Evolutionary conservation across 2,113 vertebrate genomes (phyloP).

Genomic region (Benitochromis conjunctus): DNA sequence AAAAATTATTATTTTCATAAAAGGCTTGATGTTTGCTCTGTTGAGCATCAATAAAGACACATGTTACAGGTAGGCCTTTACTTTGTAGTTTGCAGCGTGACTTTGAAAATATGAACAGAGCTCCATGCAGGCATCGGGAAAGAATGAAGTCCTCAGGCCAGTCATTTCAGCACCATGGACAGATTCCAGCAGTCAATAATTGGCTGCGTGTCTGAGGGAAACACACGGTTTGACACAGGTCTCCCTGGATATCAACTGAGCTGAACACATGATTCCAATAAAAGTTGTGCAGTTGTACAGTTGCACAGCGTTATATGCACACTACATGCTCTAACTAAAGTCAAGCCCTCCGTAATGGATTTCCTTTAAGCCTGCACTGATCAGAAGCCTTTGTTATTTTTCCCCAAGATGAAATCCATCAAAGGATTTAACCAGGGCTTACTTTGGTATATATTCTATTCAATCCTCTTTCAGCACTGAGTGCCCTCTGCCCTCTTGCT

Average conservation of each 20-base stretch:
- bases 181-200: slow-evolving; percentile 49
- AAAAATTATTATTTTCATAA: neutral
- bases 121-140: neutral
- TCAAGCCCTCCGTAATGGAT: slow-evolving; percentile 18
- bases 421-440: slow-evolving; percentile 55
- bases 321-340: neutral
- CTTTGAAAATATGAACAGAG: neutral
- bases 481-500: slow-evolving; percentile 34
- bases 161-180: slow-evolving; percentile 57
- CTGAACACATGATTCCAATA: neutral
- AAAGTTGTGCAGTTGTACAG: neutral
- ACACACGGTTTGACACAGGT: neutral
- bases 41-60: neutral
- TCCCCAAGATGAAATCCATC: slow-evolving; percentile 44
- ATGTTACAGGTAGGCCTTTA: neutral
- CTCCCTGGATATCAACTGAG: neutral
- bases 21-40: neutral
- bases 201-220: slow-evolving; percentile 1
- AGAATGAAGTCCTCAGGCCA: slow-evolving; percentile 3
- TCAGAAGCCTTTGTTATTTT: slow-evolving; percentile 65
- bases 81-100: neutral
- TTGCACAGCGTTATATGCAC: neutral
- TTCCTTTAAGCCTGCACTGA: slow-evolving; percentile 50
- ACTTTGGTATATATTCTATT: slow-evolving; percentile 42
- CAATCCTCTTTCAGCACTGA: slow-evolving; percentile 52